Conservation (phyloP, 2,888 invertebrate genomes). For the Ypsolopha sequella region DNA sequence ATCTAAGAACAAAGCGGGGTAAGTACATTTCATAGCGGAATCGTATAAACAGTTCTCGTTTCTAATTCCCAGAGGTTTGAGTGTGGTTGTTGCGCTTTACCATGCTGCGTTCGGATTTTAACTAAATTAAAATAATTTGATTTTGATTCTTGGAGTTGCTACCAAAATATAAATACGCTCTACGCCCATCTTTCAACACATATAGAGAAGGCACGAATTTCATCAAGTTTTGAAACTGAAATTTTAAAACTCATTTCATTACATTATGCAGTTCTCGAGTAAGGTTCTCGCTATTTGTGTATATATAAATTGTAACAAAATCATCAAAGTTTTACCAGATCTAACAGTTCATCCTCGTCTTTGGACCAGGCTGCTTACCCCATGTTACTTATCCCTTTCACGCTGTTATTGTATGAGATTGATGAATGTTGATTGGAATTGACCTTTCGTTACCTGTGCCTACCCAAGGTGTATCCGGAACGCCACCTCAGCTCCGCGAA, state of each 20-base stretch:
- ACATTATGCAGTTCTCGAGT: too few species aligned
- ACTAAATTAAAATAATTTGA: not conserved
- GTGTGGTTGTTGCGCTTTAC: slow-evolving; percentile 23
- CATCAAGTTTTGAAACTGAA: not conserved
- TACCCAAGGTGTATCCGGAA: not conserved
- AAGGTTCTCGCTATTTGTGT: too few species aligned
- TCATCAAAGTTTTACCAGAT: too few species aligned
- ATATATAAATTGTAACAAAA: too few species aligned
- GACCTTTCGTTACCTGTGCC: too few species aligned
- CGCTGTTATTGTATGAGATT: too few species aligned
- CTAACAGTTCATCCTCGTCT: too few species aligned
- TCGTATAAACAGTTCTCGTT: slow-evolving; percentile 13
- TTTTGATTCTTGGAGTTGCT: not conserved
- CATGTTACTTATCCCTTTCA: too few species aligned
- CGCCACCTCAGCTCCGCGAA: not conserved
- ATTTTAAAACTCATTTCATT: too few species aligned
- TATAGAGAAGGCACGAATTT: not conserved
- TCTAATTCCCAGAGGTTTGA: slow-evolving; percentile 32
- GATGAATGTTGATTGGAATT: too few species aligned
- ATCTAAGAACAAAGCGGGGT: slow-evolving; percentile 12
- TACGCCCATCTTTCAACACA: too few species aligned
- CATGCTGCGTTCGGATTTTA: not conserved
- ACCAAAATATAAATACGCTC: not conserved
- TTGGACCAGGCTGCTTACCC: too few species aligned
- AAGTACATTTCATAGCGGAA: slow-evolving; percentile 4